phyloP scores from a whole-genome alignment of 1,140 invertebrate species.

The Pseudomyrmex flavicornis region DNA sequence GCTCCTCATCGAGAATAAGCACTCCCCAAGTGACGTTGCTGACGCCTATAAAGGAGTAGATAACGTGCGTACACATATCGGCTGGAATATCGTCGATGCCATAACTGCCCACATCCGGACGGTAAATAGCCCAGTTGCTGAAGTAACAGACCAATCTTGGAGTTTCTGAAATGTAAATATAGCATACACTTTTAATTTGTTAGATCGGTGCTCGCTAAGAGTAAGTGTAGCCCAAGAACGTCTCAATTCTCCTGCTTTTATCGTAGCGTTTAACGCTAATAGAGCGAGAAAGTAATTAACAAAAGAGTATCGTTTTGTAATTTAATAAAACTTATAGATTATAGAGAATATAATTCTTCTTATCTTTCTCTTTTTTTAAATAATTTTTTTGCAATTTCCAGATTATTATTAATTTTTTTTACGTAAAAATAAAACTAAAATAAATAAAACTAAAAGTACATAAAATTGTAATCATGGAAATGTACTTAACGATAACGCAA shows the following conservation, averaged over 20 bases:
- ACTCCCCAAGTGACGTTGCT: conserved; percentile 91
- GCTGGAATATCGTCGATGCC: conserved; percentile 93
- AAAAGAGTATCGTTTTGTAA: no score
- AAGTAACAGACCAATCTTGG: conserved; percentile 93
- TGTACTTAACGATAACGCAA: conserved; percentile 4
- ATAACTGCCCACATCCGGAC: conserved; percentile 92
- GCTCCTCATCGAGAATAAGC: conserved; percentile 92
- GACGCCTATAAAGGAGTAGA: conserved; percentile 96
- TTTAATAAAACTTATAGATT: no score
- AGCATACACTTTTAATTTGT: background rate
- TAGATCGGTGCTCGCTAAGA: background rate
- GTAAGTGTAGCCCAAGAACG: no score
- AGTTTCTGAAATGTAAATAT: conserved; percentile 5
- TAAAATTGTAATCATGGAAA: background rate
- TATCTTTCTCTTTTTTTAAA: no score
- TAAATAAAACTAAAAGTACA: background rate
- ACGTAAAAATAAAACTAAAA: background rate
- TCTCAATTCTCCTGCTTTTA: no score
- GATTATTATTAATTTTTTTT: background rate
- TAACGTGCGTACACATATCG: conserved; percentile 93
- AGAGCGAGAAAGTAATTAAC: no score
- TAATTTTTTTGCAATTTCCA: no score
- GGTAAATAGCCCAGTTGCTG: conserved; percentile 96
- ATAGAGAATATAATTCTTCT: no score
- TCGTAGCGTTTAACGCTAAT: no score